Conservation (phyloP, 2,888 invertebrate genomes). For the Alloplasta piceator region DNA sequence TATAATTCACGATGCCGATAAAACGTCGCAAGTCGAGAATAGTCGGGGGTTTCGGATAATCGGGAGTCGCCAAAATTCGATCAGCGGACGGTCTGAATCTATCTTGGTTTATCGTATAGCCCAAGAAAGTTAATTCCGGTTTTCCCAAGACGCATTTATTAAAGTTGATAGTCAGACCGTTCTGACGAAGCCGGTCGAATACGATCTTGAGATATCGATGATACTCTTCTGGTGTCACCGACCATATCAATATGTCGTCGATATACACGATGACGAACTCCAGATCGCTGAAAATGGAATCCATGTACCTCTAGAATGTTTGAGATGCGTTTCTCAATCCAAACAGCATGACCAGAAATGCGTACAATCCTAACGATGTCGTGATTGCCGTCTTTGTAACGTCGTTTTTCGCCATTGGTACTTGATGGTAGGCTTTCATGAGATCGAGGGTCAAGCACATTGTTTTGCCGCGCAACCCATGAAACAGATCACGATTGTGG, state of each 20-base stretch:
- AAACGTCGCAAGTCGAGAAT: no score
- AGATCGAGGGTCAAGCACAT: conserved; percentile 26
- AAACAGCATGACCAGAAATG: conserved; percentile 37
- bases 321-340: no score
- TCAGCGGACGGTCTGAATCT: neutral
- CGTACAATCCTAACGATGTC: conserved; percentile 46
- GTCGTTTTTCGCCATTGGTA: conserved; percentile 25
- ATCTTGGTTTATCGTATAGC: no score
- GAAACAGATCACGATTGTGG: no score
- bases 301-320: no score
- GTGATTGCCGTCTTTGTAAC: no score
- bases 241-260: conserved; percentile 28
- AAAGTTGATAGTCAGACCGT: neutral
- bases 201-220: no score
- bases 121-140: no score
- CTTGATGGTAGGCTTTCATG: neutral
- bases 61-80: neutral
- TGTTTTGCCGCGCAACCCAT: conserved; percentile 18
- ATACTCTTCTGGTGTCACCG: conserved; percentile 17
- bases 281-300: conserved; percentile 16
- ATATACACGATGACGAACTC: conserved; percentile 29
- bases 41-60: conserved; percentile 13
- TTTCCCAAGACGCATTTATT: no score
- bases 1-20: no score
- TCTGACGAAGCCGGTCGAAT: neutral